Evolutionary conservation across 2,113 vertebrate genomes (phyloP).

Genomic region (Carettochelys insculpta): DNA sequence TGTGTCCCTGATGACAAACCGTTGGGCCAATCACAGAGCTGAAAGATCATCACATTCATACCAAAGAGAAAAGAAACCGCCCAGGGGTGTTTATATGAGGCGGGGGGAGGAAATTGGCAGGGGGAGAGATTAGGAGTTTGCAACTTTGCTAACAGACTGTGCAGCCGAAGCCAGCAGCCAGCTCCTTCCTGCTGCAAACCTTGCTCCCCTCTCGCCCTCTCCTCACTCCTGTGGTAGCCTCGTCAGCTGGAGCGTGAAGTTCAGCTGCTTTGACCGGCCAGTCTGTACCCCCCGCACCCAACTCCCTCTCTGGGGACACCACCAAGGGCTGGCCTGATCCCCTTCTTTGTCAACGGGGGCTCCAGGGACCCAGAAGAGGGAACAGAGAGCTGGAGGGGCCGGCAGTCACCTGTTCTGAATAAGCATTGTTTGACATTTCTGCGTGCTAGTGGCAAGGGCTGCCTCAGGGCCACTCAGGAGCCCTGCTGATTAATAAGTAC

Average conservation of each 20-base stretch:
- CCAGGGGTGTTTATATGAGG: slow-evolving; percentile 58
- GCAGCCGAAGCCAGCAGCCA: slow-evolving; percentile 48
- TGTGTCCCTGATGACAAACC: slow-evolving; percentile 53
- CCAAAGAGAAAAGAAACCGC: slow-evolving; percentile 74
- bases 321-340: not conserved
- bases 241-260: slow-evolving; percentile 34
- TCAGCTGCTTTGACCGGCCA: slow-evolving; percentile 25
- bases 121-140: slow-evolving; percentile 53
- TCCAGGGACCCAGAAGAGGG: fast-evolving
- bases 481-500: slow-evolving; percentile 46
- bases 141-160: slow-evolving; percentile 60
- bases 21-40: slow-evolving; percentile 58
- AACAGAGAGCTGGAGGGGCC: not conserved
- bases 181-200: slow-evolving; percentile 37
- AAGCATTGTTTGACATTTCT: not conserved
- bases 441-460: not conserved
- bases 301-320: not conserved
- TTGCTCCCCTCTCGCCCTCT: slow-evolving; percentile 21
- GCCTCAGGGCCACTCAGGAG: not conserved
- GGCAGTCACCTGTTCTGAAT: not conserved
- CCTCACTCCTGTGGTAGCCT: slow-evolving; percentile 16
- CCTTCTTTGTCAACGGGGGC: not conserved
- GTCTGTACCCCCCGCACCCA: not conserved
- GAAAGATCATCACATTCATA: slow-evolving; percentile 74
- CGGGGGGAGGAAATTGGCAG: not conserved